These are phyloP conservation scores for Drosophila glabriapex DNA, from an alignment of 2,888 invertebrate genomes.

Conservation along the genomic window DNA sequence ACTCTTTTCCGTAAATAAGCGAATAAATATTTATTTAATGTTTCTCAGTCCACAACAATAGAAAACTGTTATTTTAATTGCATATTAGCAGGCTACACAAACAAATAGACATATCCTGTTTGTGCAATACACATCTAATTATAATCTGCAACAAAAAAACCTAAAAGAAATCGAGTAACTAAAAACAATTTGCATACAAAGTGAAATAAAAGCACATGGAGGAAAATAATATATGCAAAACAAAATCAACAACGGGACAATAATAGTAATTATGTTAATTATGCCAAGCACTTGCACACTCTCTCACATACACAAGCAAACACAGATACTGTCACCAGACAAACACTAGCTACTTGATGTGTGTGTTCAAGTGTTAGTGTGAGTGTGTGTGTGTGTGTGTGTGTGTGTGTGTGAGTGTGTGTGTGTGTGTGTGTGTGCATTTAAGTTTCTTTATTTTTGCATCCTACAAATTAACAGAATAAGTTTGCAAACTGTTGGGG, in stretches of 20 bases:
- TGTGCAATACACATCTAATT: slow-evolving; percentile 7
- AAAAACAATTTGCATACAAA: slow-evolving; percentile 70
- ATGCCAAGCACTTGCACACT: slow-evolving; percentile 49
- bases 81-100: slow-evolving; percentile 6
- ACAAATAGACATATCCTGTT: neutral
- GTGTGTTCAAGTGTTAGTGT: slow-evolving; percentile 5
- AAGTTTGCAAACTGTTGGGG: slow-evolving; percentile 57
- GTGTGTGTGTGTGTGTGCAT: slow-evolving; percentile 23
- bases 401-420: slow-evolving; percentile 11
- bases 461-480: slow-evolving; percentile 63
- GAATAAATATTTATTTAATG: slow-evolving; percentile 13
- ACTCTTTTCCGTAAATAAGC: neutral
- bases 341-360: slow-evolving; percentile 41
- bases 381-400: slow-evolving; percentile 9
- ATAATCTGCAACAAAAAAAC: slow-evolving; percentile 17
- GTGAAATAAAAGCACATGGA: slow-evolving; percentile 58
- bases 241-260: slow-evolving; percentile 77
- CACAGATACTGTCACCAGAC: slow-evolving; percentile 22
- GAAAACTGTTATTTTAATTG: slow-evolving; percentile 27
- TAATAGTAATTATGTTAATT: slow-evolving; percentile 80
- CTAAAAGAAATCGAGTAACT: slow-evolving; percentile 32
- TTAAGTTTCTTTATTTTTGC: slow-evolving; percentile 38
- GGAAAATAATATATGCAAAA: slow-evolving; percentile 64
- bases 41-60: neutral
- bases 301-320: slow-evolving; percentile 20